Conservation (phyloP, 2,888 invertebrate genomes). For the Hedya salicella region DNA sequence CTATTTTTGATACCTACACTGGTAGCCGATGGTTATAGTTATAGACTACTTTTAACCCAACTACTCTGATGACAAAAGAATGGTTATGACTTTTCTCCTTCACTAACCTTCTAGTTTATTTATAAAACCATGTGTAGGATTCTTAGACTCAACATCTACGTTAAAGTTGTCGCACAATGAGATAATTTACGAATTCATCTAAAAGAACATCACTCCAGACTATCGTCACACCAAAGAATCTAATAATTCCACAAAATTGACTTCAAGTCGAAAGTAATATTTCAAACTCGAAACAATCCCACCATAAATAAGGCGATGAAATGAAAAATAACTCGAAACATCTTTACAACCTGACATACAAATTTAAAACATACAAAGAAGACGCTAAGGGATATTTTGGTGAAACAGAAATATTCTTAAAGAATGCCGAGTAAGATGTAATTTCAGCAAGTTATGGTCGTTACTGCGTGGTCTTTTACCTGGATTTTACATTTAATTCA, state of each 20-base stretch:
- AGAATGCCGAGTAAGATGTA: slow-evolving; percentile 17
- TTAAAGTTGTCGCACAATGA: too few species aligned
- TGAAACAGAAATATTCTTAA: not conserved
- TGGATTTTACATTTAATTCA: slow-evolving; percentile 34
- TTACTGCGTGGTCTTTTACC: slow-evolving; percentile 24
- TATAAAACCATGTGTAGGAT: too few species aligned
- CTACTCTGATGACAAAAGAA: too few species aligned
- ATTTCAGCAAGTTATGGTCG: slow-evolving; percentile 24
- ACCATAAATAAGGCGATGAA: slow-evolving; percentile 12
- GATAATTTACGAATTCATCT: slow-evolving; percentile 1
- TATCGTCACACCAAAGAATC: slow-evolving; percentile 9
- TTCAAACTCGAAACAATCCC: slow-evolving; percentile 17
- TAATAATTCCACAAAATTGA: slow-evolving; percentile 22
- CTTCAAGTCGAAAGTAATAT: slow-evolving; percentile 25
- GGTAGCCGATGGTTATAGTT: too few species aligned
- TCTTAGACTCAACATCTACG: too few species aligned
- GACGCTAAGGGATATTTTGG: slow-evolving; percentile 1
- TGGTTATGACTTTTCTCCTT: too few species aligned
- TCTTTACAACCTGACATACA: not conserved
- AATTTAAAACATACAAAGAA: not conserved
- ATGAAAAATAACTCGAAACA: slow-evolving; percentile 28
- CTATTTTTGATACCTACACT: too few species aligned
- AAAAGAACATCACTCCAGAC: not conserved
- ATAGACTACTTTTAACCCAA: too few species aligned
- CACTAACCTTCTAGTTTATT: too few species aligned